These are phyloP conservation scores for Gnatocerus cornutus DNA, from an alignment of 2,888 invertebrate species.

Conservation along the genomic window DNA sequence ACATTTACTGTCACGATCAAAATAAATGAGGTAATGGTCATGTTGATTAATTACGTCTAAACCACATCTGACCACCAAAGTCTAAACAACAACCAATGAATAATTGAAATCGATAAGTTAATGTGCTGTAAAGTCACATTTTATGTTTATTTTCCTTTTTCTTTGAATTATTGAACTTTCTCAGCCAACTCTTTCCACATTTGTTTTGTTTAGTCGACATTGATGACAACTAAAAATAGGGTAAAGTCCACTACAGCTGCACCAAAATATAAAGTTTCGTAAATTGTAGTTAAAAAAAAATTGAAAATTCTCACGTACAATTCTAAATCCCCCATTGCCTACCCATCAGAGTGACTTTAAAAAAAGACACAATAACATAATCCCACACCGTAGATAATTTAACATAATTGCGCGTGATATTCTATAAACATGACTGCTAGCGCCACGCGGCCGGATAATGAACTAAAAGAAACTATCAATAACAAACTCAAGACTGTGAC, in stretches of 20 bases:
- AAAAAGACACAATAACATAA: conserved; percentile 44
- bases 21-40: conserved; percentile 12
- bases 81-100: conserved; percentile 16
- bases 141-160: conserved; percentile 9
- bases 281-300: background rate
- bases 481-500: conserved; percentile 67
- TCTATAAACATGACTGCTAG: conserved; percentile 69
- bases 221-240: background rate
- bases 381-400: conserved; percentile 67
- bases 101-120: conserved; percentile 19
- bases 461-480: conserved; percentile 71
- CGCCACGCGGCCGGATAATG: conserved; percentile 71
- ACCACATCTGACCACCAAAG: conserved; percentile 7
- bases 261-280: background rate
- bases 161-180: conserved; percentile 1
- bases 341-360: conserved; percentile 27
- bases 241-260: too few species aligned
- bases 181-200: conserved; percentile 1
- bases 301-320: background rate
- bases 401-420: conserved; percentile 69
- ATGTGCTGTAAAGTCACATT: conserved; percentile 21
- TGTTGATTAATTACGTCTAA: conserved; percentile 23
- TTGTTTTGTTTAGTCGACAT: background rate
- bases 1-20: conserved; percentile 18
- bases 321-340: conserved; percentile 2